Evolutionary conservation across 1,140 invertebrate genomes (phyloP).

Genomic region (Meloidogyne exigua): DNA sequence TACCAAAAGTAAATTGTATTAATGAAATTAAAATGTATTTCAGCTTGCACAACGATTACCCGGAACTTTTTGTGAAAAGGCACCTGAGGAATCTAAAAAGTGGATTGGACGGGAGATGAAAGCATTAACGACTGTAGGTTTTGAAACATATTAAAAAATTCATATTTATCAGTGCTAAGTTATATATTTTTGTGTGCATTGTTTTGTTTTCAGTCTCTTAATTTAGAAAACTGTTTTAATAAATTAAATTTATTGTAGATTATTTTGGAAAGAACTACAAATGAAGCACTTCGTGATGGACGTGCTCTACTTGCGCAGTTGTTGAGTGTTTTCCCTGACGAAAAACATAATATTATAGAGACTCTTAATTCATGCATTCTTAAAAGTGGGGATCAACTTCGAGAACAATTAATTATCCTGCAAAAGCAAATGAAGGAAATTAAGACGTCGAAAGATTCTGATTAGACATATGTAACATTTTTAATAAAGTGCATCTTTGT

Average conservation of each 20-base stretch:
- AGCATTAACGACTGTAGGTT: slow-evolving; percentile 11
- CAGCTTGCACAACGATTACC: slow-evolving; percentile 32
- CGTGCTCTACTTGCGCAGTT: slow-evolving; percentile 36
- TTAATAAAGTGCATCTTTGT: neutral
- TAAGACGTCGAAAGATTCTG: neutral
- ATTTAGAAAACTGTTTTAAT: neutral
- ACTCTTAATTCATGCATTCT: slow-evolving; percentile 36
- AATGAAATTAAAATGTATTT: neutral
- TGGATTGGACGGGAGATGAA: slow-evolving; percentile 22
- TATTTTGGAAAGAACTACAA: slow-evolving; percentile 10
- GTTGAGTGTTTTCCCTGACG: slow-evolving; percentile 29
- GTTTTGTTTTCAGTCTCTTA: too few species aligned
- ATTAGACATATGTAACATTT: neutral
- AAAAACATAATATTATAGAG: slow-evolving; percentile 36
- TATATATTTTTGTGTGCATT: too few species aligned
- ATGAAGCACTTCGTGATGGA: slow-evolving; percentile 41
- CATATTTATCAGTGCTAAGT: too few species aligned
- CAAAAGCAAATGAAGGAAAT: slow-evolving; percentile 25
- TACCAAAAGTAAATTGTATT: too few species aligned
- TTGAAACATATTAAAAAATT: neutral
- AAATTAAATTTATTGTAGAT: slow-evolving; percentile 18
- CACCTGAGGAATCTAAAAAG: slow-evolving; percentile 18
- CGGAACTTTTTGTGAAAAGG: slow-evolving; percentile 18
- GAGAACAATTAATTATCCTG: slow-evolving; percentile 18
- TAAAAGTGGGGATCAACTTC: slow-evolving; percentile 33